Conservation (phyloP, 2,888 invertebrate genomes). For the Argyra leucocephala region DNA sequence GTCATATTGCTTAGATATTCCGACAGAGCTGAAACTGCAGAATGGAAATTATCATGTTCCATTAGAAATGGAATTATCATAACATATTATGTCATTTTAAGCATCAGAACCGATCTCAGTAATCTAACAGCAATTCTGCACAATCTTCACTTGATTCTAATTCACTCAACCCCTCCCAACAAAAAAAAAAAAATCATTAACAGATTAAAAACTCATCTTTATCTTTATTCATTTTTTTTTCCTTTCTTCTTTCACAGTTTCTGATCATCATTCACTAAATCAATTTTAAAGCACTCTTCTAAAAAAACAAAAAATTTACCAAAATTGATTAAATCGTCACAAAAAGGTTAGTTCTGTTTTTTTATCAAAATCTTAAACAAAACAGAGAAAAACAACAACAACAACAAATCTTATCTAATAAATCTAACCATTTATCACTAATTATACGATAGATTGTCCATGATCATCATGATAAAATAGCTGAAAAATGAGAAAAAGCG, state of each 20-base stretch:
- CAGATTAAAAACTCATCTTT: neutral
- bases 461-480: neutral
- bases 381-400: neutral
- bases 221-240: neutral
- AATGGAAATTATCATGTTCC: too few relatives aligned
- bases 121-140: too few relatives aligned
- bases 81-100: too few relatives aligned
- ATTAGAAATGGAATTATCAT: too few relatives aligned
- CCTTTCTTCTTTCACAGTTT: neutral
- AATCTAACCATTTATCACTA: conserved; percentile 3
- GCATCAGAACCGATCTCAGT: too few relatives aligned
- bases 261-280: neutral
- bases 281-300: neutral
- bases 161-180: neutral
- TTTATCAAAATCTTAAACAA: neutral
- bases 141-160: too few relatives aligned
- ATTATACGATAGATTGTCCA: neutral
- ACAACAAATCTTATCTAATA: neutral
- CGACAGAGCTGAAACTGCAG: too few relatives aligned
- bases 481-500: neutral
- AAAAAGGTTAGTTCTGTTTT: neutral
- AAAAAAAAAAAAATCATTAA: neutral
- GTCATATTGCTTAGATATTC: too few relatives aligned
- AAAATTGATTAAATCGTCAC: neutral
- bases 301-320: neutral